Base-by-base conservation (phyloP, 2,113 vertebrate genomes). In the Ammodytes marinus region DNA sequence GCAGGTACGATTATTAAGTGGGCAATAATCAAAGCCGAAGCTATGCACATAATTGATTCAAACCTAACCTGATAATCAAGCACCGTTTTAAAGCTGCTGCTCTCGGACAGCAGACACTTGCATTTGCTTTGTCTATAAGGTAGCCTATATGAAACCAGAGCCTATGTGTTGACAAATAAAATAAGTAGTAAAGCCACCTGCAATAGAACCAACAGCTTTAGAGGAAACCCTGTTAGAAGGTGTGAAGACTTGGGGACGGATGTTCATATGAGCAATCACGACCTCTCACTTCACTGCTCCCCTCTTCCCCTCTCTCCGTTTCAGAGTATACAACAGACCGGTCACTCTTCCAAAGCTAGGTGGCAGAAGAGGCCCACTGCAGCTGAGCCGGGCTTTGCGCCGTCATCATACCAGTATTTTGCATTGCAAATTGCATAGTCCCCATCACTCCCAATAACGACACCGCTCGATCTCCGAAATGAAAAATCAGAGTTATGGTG, bases 321-420 rank as follows among this genome's bases (percentile, higher is more conserved):
- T 88, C 55, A 76, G 69, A 85, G 72, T 15, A 35, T 27, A 27
- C 27, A 27, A 27, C 75, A 87, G 85, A 80, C 87, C 86, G 84
- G 74, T 49, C 86, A 84, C 89, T 93, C 70, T 90, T 85, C 81
- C 53, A 80, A 88, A 93, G 92, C 91, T 92, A 94, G 93, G 85
- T 92, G 93, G 93, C 93, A 92, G 92, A 93, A 94, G 93, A 93
- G 90, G 61, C 89, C 87, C 92, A 91, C 87, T 80, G 91, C 89
- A 89, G 80, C 84, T 45, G 72, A 67, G 77, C 82, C 40, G 79
- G 68, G 70, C 80, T 87, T 52, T 88, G 83, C 86, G 72, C 87
- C 91, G 89, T 90, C 85, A 92, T 84, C 91, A 67, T 84, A 80
- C 82, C 84, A 46, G 84, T 27, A 27, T 85, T 93, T 92, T 92